Evolutionary conservation across 2,113 vertebrate genomes (phyloP).

Genomic region (Myanophis thanlyinensis): DNA sequence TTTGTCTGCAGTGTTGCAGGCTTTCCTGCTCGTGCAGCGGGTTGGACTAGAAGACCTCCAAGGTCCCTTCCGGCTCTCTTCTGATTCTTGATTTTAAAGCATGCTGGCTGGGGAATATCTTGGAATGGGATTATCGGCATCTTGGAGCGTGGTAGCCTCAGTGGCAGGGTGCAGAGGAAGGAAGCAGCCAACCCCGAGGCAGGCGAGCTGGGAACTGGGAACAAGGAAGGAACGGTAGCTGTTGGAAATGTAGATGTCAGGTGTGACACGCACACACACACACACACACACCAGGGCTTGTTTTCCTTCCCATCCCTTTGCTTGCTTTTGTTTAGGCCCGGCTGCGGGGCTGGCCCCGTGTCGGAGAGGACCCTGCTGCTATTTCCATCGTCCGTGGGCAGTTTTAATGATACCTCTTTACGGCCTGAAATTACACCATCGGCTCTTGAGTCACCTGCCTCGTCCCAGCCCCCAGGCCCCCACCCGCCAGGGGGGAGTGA

Average conservation of each 20-base stretch:
- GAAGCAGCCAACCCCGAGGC: not conserved
- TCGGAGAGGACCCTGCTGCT: not conserved
- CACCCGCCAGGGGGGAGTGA: not conserved
- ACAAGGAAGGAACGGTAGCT: not conserved
- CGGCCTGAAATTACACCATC: not conserved
- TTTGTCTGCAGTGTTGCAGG: too few species aligned
- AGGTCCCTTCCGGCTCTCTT: too few species aligned
- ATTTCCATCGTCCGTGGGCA: constrained; percentile 17
- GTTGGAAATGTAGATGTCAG: too few species aligned
- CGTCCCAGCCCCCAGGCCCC: not conserved
- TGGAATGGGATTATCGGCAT: not conserved
- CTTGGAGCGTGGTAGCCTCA: not conserved
- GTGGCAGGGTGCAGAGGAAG: not conserved
- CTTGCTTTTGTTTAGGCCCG: constrained; percentile 13
- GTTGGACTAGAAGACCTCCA: too few species aligned
- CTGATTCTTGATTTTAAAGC: not conserved
- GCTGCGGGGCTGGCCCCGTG: not conserved
- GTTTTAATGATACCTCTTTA: constrained; percentile 29
- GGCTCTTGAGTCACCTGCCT: constrained; percentile 16
- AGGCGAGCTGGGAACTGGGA: too few species aligned
- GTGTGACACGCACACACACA: too few species aligned
- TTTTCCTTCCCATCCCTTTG: not conserved
- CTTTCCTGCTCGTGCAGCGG: too few species aligned
- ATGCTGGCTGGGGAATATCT: not conserved
- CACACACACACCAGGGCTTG: not conserved